Evolutionary conservation across 2,113 vertebrate genomes (phyloP).

Genomic region (Pelusios castaneus): DNA sequence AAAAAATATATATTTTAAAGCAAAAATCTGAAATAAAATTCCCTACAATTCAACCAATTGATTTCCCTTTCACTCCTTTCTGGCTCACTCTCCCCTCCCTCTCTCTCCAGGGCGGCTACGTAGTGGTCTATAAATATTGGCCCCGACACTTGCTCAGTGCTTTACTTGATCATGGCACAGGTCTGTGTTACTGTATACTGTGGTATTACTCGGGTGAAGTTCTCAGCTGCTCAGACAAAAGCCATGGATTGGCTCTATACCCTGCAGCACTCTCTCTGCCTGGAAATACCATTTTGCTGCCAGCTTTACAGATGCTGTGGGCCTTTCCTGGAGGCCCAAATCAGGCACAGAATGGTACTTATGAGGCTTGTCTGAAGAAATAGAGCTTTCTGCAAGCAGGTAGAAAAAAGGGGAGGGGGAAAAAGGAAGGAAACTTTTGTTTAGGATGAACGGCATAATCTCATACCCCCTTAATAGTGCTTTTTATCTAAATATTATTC

Average conservation of each 20-base stretch:
- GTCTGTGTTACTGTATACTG: constrained; percentile 78
- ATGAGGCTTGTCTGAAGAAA: constrained; percentile 34
- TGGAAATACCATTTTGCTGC: constrained; percentile 78
- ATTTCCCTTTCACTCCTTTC: constrained; percentile 31
- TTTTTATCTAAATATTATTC: neutral
- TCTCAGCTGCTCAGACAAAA: constrained; percentile 83
- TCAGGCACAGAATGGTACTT: constrained; percentile 66
- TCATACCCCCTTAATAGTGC: neutral
- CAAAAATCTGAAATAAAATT: constrained; percentile 44
- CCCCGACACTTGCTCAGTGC: constrained; percentile 75
- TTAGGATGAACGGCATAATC: constrained; percentile 4
- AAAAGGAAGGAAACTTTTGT: constrained; percentile 4
- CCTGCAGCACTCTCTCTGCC: constrained; percentile 72
- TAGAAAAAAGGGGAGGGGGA: constrained; percentile 1
- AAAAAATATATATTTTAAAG: constrained; percentile 34
- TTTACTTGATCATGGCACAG: constrained; percentile 72
- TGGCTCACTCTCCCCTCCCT: neutral
- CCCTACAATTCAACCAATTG: constrained; percentile 10
- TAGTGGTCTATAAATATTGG: constrained; percentile 82
- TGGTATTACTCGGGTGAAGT: constrained; percentile 63
- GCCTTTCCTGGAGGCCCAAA: constrained; percentile 65
- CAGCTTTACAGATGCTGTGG: constrained; percentile 76
- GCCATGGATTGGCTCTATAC: constrained; percentile 68
- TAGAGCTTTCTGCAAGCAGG: constrained; percentile 49
- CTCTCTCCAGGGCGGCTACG: constrained; percentile 51